phyloP scores from a whole-genome alignment of 2,888 invertebrate genomes.

The Papilio gigon region DNA sequence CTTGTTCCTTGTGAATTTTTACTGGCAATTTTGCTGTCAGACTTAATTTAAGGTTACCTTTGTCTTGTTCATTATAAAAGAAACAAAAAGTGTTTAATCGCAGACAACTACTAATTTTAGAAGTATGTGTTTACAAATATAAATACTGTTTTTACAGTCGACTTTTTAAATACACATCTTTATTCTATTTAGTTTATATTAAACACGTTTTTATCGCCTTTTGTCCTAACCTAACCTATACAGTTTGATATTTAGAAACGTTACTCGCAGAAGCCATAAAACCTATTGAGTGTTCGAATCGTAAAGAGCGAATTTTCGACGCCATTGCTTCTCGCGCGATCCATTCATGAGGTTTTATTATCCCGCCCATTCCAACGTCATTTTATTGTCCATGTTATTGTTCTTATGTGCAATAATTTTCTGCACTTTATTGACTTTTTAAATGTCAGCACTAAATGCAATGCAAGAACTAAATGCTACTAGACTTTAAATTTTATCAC shows the following conservation, averaged over 20 bases:
- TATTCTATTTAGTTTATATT: neutral
- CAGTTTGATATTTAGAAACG: slow-evolving; percentile 41
- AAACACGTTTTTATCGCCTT: neutral
- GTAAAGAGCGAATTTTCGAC: slow-evolving; percentile 65
- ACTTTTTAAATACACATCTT: slow-evolving; percentile 5
- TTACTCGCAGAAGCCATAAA: slow-evolving; percentile 58
- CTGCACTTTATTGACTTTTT: slow-evolving; percentile 34
- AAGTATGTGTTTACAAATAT: no score
- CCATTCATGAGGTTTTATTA: slow-evolving; percentile 65
- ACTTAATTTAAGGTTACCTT: slow-evolving; percentile 34
- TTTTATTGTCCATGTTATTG: slow-evolving; percentile 55
- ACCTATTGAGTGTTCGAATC: slow-evolving; percentile 62
- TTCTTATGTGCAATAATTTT: slow-evolving; percentile 46
- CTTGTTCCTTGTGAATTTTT: slow-evolving; percentile 58
- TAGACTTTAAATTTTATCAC: slow-evolving; percentile 13
- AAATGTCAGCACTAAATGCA: slow-evolving; percentile 22
- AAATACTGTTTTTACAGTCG: no score
- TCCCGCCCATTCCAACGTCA: slow-evolving; percentile 53
- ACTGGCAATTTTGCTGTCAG: slow-evolving; percentile 41
- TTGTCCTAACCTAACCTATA: neutral
- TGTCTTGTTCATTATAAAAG: slow-evolving; percentile 12
- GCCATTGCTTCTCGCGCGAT: slow-evolving; percentile 58
- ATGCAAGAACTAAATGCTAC: neutral
- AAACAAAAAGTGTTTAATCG: no score
- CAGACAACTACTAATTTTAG: no score